Conservation (phyloP, 2,888 invertebrate species). For the Brenthis ino region DNA sequence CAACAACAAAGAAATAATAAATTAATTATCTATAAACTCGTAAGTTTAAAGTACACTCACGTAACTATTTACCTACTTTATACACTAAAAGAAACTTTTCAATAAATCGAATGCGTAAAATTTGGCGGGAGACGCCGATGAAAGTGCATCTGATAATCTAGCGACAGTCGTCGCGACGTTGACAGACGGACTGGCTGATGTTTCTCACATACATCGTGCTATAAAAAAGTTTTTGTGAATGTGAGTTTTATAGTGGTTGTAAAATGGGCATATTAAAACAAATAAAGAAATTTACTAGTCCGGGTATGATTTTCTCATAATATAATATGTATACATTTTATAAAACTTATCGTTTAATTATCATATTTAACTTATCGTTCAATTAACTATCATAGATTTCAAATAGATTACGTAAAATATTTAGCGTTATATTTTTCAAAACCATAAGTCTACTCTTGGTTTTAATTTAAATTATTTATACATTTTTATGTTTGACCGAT, state of each 20-base stretch:
- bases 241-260: slow-evolving; percentile 39
- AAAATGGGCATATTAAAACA: slow-evolving; percentile 76
- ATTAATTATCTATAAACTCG: not conserved
- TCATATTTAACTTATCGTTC: not conserved
- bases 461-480: not conserved
- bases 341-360: not conserved
- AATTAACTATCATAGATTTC: no score
- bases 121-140: slow-evolving; percentile 68
- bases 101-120: slow-evolving; percentile 25
- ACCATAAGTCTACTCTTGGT: no score
- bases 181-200: slow-evolving; percentile 37
- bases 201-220: slow-evolving; percentile 15
- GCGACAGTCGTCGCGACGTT: slow-evolving; percentile 56
- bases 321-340: not conserved
- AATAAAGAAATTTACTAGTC: slow-evolving; percentile 69
- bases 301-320: slow-evolving; percentile 57
- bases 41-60: not conserved
- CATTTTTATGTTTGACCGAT: not conserved
- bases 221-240: slow-evolving; percentile 37
- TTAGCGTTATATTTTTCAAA: no score
- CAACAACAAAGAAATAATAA: not conserved
- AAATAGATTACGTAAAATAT: no score
- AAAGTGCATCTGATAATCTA: slow-evolving; percentile 59
- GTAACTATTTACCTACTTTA: not conserved
- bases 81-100: slow-evolving; percentile 1